phyloP scores from a whole-genome alignment of 2,113 vertebrate species.

The Xiphorhynchus elegans region DNA sequence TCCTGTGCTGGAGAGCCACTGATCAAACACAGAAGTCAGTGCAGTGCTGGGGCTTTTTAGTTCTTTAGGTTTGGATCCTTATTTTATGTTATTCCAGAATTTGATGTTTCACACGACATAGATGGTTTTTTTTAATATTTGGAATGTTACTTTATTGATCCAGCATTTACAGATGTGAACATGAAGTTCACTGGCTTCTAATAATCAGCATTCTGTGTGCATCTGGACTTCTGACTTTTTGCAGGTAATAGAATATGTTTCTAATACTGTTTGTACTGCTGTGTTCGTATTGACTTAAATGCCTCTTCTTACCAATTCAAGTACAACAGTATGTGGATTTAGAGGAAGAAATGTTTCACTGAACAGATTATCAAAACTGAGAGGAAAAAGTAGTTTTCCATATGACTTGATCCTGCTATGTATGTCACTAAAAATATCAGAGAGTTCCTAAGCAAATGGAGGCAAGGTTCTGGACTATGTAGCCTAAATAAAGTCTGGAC shows the following conservation, averaged over 20 bases:
- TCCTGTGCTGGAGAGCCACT: background rate
- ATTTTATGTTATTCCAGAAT: background rate
- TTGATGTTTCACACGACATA: background rate
- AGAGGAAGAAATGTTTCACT: constrained; percentile 4
- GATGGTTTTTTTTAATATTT: background rate
- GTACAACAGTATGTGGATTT: background rate
- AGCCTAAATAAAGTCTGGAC: background rate
- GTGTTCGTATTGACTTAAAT: background rate
- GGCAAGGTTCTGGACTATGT: background rate
- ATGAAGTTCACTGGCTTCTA: background rate
- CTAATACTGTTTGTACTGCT: background rate
- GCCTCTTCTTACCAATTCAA: background rate
- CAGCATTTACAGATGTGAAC: background rate
- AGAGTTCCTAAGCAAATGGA: background rate
- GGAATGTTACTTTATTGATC: background rate
- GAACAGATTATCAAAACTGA: background rate
- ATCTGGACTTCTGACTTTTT: background rate
- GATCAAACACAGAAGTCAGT: background rate
- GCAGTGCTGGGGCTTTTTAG: fast-evolving
- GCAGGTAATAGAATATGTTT: background rate
- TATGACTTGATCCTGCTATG: background rate
- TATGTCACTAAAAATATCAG: background rate
- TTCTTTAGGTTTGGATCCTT: background rate
- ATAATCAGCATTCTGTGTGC: background rate
- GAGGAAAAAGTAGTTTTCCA: constrained; percentile 15